Conservation (phyloP, 1,140 invertebrate species). For the Papilio helenus region DNA sequence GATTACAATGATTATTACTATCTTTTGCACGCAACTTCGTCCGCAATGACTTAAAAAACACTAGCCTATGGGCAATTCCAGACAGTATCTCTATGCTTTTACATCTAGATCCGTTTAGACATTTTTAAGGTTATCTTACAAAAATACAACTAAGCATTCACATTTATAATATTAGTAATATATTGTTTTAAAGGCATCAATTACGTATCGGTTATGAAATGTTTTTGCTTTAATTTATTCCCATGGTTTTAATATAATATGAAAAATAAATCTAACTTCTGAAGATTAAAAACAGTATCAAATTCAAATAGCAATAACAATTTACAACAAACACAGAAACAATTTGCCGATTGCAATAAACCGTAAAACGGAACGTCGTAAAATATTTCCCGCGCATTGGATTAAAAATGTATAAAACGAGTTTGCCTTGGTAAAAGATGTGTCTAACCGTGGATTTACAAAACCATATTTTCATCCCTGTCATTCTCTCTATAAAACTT, state of each 20-base stretch:
- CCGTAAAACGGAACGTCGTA: conserved; percentile 5
- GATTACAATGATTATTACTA: too few species aligned
- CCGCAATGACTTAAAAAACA: too few species aligned
- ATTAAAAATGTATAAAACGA: conserved; percentile 9
- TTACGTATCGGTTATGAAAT: neutral
- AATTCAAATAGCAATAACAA: neutral
- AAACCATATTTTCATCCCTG: neutral
- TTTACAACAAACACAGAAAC: neutral
- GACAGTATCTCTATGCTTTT: too few species aligned
- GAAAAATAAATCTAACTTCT: neutral
- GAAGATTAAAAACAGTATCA: neutral
- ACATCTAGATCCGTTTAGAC: too few species aligned
- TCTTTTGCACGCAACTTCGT: too few species aligned
- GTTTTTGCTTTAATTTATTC: too few species aligned
- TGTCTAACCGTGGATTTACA: neutral
- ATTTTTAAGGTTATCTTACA: too few species aligned
- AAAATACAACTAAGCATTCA: too few species aligned
- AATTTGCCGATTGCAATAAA: neutral
- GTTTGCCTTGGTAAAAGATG: neutral
- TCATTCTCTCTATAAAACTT: neutral
- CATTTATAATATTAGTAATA: neutral
- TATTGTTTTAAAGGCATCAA: neutral
- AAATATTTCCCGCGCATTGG: neutral
- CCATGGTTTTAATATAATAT: too few species aligned
- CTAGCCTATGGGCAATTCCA: too few species aligned